Percentiles rank a stretch among this genome's conserved stretches.
Evolutionary conservation across 2,797 vertebrate genomes (phyloP).

Genomic region (Orientallactaga sibirica): DNA sequence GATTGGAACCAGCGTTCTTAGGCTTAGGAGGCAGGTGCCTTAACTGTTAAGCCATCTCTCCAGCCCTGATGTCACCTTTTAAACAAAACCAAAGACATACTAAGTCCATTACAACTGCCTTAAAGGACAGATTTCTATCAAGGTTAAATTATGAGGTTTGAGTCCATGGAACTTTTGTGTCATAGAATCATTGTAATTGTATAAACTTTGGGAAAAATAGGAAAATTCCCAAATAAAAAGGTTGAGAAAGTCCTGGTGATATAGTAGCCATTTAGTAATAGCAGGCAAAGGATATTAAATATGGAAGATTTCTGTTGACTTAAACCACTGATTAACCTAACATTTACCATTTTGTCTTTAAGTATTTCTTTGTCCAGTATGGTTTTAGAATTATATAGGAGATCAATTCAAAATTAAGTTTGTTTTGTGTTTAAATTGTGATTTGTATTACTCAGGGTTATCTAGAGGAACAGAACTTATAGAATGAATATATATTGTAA

Average conservation of each 20-base stretch:
- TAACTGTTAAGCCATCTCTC: too few species aligned
- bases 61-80: not conserved
- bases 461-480: too few species aligned
- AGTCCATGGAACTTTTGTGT: not conserved
- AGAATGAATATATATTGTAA: too few species aligned
- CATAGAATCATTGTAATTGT: slow-evolving; percentile 7
- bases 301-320: slow-evolving; percentile 1
- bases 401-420: slow-evolving; percentile 19
- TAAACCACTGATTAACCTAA: not conserved
- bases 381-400: not conserved
- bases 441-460: not conserved
- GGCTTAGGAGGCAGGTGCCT: too few species aligned
- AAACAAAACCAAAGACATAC: not conserved
- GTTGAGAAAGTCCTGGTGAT: not conserved
- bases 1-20: too few species aligned
- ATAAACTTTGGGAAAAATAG: not conserved
- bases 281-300: not conserved
- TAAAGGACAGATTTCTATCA: not conserved
- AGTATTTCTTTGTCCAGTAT: not conserved
- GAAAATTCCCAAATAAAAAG: slow-evolving; percentile 10
- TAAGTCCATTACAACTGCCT: not conserved
- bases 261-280: not conserved
- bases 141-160: not conserved
- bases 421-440: not conserved
- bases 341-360: slow-evolving; percentile 6